A percentile compares a stretch with the other conserved stretches of the same genome.
Conservation (phyloP, 2,888 invertebrate species). For the Polia nebulosa region DNA sequence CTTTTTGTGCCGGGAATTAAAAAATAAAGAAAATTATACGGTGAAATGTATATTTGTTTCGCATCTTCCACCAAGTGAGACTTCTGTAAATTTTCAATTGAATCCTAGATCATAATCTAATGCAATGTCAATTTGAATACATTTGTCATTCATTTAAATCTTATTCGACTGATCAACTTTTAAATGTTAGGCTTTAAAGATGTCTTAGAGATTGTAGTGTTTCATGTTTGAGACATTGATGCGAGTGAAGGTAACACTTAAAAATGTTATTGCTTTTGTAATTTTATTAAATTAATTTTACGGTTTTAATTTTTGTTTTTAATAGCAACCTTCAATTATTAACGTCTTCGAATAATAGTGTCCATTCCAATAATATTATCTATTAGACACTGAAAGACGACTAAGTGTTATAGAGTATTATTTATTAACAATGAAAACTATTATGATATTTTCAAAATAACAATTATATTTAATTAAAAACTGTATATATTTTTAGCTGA, state of each 20-base stretch:
- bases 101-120: slow-evolving; percentile 35
- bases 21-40: background rate
- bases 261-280: slow-evolving; percentile 10
- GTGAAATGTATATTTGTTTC: background rate
- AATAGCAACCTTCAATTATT: slow-evolving; percentile 19
- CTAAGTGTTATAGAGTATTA: no score
- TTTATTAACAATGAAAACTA: no score
- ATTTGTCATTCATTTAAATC: slow-evolving; percentile 30
- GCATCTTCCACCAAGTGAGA: background rate
- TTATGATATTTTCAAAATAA: no score
- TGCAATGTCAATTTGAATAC: slow-evolving; percentile 40
- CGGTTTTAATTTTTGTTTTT: slow-evolving; percentile 3
- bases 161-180: slow-evolving; percentile 18
- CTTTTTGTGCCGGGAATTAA: no score
- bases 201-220: slow-evolving; percentile 17
- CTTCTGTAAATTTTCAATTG: slow-evolving; percentile 27
- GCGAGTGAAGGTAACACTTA: slow-evolving; percentile 40
- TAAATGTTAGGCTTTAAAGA: slow-evolving; percentile 25
- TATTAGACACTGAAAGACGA: no score
- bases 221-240: slow-evolving; percentile 25
- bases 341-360: slow-evolving; percentile 9
- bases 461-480: no score
- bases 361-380: background rate
- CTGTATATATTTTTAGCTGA: no score
- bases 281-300: slow-evolving; percentile 17